Evolutionary conservation across 2,113 vertebrate genomes (phyloP), one percentile per base, ranked within the genome.

Genomic region (Cacatua alba): DNA sequence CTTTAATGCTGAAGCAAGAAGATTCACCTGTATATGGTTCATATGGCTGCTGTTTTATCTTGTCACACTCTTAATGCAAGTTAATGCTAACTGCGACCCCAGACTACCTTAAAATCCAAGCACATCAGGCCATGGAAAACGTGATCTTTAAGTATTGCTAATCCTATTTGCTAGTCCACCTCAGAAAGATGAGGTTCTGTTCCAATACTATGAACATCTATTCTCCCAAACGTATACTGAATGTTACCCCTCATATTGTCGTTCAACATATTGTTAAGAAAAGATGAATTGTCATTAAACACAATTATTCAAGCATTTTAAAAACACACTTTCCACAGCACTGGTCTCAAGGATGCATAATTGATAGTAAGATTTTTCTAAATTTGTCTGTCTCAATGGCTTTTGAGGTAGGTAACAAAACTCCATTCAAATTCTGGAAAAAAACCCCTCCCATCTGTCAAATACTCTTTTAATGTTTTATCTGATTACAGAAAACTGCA

Each of bases 121-220:
- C 51, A 84, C 23, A 52, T 75, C 87, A 92, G 92, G 88, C 62
- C 91, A 95, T 75, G 75, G 88, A 97, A 97, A 95, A 97, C 1
- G 41, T 79, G 89, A 95, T 82, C 90, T 96, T 93, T 94, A 97
- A 95, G 64, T 90, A 92, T 82, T 91, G 78, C 46, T 92, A 96
- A 92, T 82, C 83, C 67, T 60, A 57, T 87, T 76, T 95, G 74
- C 51, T 86, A 93, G 90, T 90, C 82, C 82, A 13, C 75, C 51
- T 82, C 52, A 92, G 94, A 95, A 87, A 88, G 78, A 91, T 9
- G 44, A 87, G 94, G 86, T 85, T 85, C 70, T 43, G 39, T 90
- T 95, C 96, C 86, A 90, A 33, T 14, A 53, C 67, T 81, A 67
- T 55, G 75, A 83, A 72, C 67, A 21, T 57, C 94, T 96, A 83